Percentiles rank a stretch among this genome's conserved stretches.
Conservation (phyloP, 2,888 invertebrate genomes). For the Colletes collaris region DNA sequence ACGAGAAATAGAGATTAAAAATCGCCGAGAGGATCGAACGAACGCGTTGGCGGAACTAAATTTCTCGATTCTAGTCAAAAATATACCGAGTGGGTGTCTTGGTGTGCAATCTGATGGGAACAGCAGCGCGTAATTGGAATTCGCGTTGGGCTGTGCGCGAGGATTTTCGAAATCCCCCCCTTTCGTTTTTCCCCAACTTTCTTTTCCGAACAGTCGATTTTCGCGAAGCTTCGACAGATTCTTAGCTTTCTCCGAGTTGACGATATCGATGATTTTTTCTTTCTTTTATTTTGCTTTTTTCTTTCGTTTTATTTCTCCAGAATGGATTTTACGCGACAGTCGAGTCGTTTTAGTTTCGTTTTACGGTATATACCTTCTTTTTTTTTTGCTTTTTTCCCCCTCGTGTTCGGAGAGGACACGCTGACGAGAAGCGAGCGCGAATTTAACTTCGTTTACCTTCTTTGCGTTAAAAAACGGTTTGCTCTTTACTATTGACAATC, state of each 20-base stretch:
- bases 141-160: neutral
- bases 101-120: slow-evolving; percentile 44
- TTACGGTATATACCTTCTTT: too few relatives aligned
- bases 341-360: neutral
- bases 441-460: neutral
- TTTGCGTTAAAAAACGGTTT: too few relatives aligned
- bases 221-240: slow-evolving; percentile 6
- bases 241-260: slow-evolving; percentile 3
- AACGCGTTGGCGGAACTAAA: neutral
- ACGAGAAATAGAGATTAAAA: neutral
- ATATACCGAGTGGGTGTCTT: slow-evolving; percentile 17
- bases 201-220: neutral
- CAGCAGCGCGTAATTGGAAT: neutral
- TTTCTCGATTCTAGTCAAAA: slow-evolving; percentile 50
- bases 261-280: neutral
- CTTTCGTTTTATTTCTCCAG: neutral
- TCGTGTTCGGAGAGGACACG: neutral
- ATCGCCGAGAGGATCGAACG: neutral
- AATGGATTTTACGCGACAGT: neutral
- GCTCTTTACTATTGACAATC: too few relatives aligned
- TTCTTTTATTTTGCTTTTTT: neutral
- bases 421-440: slow-evolving; percentile 5
- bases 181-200: neutral
- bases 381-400: neutral
- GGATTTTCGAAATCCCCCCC: too few relatives aligned